A percentile compares a stretch with the other conserved stretches of the same genome.
These are phyloP conservation scores for Leptinotarsa peninsularis DNA, from an alignment of 2,888 invertebrate species.

Conservation along the genomic window DNA sequence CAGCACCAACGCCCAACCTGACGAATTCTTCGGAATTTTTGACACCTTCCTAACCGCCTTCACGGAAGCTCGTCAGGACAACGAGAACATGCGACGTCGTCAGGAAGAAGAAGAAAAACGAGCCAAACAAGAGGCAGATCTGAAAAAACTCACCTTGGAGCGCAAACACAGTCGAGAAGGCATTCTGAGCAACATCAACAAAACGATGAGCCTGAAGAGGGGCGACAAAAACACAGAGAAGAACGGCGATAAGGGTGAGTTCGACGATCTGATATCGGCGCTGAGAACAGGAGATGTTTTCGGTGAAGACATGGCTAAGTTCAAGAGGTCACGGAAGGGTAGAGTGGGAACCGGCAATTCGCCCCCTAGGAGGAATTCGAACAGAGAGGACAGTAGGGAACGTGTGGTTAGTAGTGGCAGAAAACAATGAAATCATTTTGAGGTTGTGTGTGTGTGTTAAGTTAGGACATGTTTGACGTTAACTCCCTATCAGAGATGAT, in stretches of 20 bases:
- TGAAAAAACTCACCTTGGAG: slow-evolving; percentile 89
- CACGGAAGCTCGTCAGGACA: slow-evolving; percentile 87
- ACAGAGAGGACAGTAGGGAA: slow-evolving; percentile 78
- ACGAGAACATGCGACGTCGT: slow-evolving; percentile 84
- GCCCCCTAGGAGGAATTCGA: slow-evolving; percentile 73
- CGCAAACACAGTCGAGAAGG: slow-evolving; percentile 83
- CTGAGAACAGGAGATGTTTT: slow-evolving; percentile 94
- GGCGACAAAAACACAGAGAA: slow-evolving; percentile 58
- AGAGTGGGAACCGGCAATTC: slow-evolving; percentile 72
- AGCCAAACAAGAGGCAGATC: slow-evolving; percentile 88
- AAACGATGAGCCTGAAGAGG: slow-evolving; percentile 77
- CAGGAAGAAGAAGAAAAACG: slow-evolving; percentile 92
- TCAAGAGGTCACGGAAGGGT: slow-evolving; percentile 81
- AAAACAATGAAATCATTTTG: slow-evolving; percentile 58
- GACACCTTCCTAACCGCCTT: slow-evolving; percentile 88
- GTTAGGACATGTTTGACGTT: neutral
- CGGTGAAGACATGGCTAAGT: slow-evolving; percentile 95
- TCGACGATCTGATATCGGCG: slow-evolving; percentile 96
- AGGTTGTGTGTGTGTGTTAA: neutral
- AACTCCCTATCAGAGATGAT: too few relatives aligned
- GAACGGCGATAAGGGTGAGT: slow-evolving; percentile 82
- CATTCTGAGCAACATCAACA: slow-evolving; percentile 79
- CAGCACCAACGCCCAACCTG: slow-evolving; percentile 84
- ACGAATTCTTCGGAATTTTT: slow-evolving; percentile 93
- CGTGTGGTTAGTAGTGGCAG: slow-evolving; percentile 67